A percentile compares a stretch with the other conserved stretches of the same genome.
phyloP scores from a whole-genome alignment of 2,113 vertebrate genomes.

The Zosterops lateralis region DNA sequence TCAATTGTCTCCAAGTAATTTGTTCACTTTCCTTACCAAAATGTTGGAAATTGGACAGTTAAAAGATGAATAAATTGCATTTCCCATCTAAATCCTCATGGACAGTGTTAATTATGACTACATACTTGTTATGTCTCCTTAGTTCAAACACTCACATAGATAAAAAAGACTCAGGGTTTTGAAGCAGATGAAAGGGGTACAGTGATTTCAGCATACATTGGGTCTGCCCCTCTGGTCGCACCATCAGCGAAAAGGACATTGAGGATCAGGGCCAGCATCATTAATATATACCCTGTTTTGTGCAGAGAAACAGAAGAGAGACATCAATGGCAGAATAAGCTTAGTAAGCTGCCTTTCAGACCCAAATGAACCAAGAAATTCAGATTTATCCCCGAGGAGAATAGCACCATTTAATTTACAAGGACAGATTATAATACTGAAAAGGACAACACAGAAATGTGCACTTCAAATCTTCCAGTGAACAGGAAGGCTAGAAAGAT shows the following conservation, averaged over 20 bases:
- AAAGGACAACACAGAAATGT: constrained; percentile 40
- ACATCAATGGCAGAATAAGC: constrained; percentile 46
- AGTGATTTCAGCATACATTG: background rate
- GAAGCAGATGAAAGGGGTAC: background rate
- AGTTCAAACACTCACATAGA: constrained; percentile 1
- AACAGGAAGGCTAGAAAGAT: background rate
- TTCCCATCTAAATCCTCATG: background rate
- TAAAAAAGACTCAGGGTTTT: constrained; percentile 25
- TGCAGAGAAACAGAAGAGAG: constrained; percentile 4
- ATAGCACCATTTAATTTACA: constrained; percentile 52
- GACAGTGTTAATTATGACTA: constrained; percentile 1
- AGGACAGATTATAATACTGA: constrained; percentile 41
- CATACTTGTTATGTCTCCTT: background rate
- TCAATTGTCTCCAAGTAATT: background rate
- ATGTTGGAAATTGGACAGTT: background rate
- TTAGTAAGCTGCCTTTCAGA: constrained; percentile 52
- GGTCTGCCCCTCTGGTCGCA: background rate
- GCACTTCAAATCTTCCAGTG: constrained; percentile 20
- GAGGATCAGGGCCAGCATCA: background rate
- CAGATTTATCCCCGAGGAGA: constrained; percentile 57
- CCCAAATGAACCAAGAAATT: constrained; percentile 41
- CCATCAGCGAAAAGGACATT: constrained; percentile 23
- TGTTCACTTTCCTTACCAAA: background rate
- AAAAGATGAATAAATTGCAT: background rate
- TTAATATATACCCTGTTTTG: background rate